Base-by-base conservation (phyloP, 2,797 vertebrate species). In the Girardinus metallicus region DNA sequence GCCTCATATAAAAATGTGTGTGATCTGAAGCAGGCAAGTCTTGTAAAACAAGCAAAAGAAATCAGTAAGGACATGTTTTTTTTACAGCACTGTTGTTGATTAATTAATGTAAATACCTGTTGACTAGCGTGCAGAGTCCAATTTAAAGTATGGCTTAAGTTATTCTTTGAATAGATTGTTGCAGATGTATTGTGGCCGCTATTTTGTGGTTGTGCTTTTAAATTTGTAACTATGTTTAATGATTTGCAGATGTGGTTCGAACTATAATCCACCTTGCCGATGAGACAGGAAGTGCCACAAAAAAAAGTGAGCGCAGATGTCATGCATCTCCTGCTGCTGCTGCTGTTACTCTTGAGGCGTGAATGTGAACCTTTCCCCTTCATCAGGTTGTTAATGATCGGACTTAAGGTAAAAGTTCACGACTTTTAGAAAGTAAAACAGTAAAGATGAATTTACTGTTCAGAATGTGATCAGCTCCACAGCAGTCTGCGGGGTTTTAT, bases 401-500 rank as follows among this genome's bases (percentile, higher is more conserved):
- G 68, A 46, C 6, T 29, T 46, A 8, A 4, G 26, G 13, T 16
- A 29, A 29, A 71, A 16, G n/a, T 29, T 13, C 43, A 46, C 26
- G 3, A n/a, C 26, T 13, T 29, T 26, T 60, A n/a, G 23, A 60
- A 60, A 60, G 13, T 29, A 31, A 31, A 31, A 60, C n/a, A 31
- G 31, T 13, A 11, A n/a, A n/a, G 26, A 6, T 71, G 23, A 51
- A 5, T 29, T 53, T 41, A 16, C 41, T n/a, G 26, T 0, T 31
- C 49, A 73, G n/a, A 26, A 47, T 12, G 15, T 31, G 21, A 31
- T 68, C 26, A 3, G n/a, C 4, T 0, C 29, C 16, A 29, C 7
- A 75, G 31, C 57, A 23, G 41, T 74, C 80, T 70, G 78, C 83
- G 84, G 46, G 73, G 68, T 83, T 53, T 74, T 78, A 81, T 43